A percentile compares a stretch with the other conserved stretches of the same genome.
These are phyloP conservation scores for Sepioteuthis lessoniana DNA, from an alignment of 2,888 invertebrate genomes.

Conservation along the genomic window DNA sequence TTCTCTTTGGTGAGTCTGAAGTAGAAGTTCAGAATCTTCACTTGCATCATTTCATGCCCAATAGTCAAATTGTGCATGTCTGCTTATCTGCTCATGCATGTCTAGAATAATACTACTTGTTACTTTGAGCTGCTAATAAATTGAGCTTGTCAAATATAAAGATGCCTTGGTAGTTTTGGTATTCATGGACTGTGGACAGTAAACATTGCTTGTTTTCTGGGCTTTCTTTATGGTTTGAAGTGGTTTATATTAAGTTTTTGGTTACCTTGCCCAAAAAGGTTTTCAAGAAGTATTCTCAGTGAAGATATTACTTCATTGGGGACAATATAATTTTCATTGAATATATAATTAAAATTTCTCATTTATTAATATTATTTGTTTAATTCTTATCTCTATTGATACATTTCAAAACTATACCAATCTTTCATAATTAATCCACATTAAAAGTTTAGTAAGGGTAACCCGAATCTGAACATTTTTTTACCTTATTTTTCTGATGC, in stretches of 20 bases:
- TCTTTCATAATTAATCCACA: no score
- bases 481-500: no score
- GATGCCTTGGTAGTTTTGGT: background rate
- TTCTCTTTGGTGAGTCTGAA: background rate
- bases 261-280: background rate
- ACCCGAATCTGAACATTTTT: no score
- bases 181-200: background rate
- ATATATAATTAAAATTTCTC: no score
- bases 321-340: background rate
- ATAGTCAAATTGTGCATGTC: background rate
- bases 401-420: no score
- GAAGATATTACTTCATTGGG: background rate
- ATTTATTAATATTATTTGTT: no score
- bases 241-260: background rate
- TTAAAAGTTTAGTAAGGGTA: no score
- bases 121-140: background rate
- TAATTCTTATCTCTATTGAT: no score
- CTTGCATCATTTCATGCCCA: background rate
- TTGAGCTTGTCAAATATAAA: background rate
- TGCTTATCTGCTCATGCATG: background rate
- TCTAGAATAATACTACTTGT: background rate
- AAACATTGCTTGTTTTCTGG: background rate
- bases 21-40: background rate
- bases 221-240: background rate
- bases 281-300: background rate